These are phyloP conservation scores for Andrena haemorrhoa DNA, from an alignment of 2,888 invertebrate genomes.

Conservation along the genomic window DNA sequence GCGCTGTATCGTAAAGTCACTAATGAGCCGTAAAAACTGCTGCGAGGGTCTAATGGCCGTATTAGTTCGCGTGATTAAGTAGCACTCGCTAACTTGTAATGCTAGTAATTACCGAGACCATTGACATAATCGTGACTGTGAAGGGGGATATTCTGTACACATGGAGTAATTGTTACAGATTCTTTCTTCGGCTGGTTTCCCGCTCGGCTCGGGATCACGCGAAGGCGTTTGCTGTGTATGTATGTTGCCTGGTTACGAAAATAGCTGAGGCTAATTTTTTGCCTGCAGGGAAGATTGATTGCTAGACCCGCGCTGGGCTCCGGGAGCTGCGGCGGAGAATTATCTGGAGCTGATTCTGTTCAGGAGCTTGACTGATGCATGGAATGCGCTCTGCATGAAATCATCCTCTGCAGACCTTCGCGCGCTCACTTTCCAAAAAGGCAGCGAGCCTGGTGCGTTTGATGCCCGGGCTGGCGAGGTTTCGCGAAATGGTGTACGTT, in stretches of 20 bases:
- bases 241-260: slow-evolving; percentile 29
- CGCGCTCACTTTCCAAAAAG: slow-evolving; percentile 21
- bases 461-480: neutral
- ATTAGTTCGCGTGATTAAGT: slow-evolving; percentile 1
- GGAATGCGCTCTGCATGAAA: slow-evolving; percentile 7
- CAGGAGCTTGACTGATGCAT: slow-evolving; percentile 41
- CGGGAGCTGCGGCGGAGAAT: slow-evolving; percentile 3
- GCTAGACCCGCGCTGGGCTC: neutral
- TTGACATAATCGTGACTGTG: slow-evolving; percentile 6
- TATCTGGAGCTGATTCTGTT: slow-evolving; percentile 27
- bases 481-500: neutral
- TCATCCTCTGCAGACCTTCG: slow-evolving; percentile 26
- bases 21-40: slow-evolving; percentile 7
- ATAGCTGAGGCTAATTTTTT: slow-evolving; percentile 1
- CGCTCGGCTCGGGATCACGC: neutral
- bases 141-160: neutral
- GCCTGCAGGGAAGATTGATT: slow-evolving; percentile 11
- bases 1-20: neutral
- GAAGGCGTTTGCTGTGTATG: neutral
- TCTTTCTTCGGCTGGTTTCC: neutral
- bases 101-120: neutral
- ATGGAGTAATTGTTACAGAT: neutral
- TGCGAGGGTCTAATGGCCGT: neutral
- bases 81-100: neutral
- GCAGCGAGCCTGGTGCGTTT: neutral